phyloP scores from a whole-genome alignment of 1,140 invertebrate genomes.

The Probaryconus sp. region DNA sequence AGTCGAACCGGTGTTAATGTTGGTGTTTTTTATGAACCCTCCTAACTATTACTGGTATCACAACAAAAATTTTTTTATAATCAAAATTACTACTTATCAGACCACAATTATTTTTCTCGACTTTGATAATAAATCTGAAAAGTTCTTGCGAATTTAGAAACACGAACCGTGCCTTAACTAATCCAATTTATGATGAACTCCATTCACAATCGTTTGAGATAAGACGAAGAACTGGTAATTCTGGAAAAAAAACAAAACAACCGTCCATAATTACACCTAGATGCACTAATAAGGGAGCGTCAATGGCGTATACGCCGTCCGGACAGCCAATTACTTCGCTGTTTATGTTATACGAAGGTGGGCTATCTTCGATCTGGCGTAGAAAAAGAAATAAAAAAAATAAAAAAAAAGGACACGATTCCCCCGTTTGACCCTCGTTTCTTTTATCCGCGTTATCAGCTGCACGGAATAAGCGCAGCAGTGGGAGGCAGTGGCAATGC shows the following conservation, averaged over 20 bases:
- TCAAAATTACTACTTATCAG: no score
- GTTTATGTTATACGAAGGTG: conserved; percentile 40
- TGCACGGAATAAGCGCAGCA: conserved; percentile 37
- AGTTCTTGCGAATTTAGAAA: not conserved
- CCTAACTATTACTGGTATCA: no score
- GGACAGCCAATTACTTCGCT: conserved; percentile 45
- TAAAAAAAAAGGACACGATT: conserved; percentile 37
- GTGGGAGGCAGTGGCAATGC: conserved; percentile 30
- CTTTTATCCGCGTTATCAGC: conserved; percentile 46
- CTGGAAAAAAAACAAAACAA: no score
- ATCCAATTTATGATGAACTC: conserved; percentile 7
- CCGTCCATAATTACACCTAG: conserved; percentile 16
- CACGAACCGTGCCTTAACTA: conserved; percentile 1
- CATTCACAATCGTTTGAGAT: no score
- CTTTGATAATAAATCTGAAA: not conserved
- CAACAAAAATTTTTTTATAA: no score
- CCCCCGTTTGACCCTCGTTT: conserved; percentile 30
- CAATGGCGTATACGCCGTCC: conserved; percentile 16
- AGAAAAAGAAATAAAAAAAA: conserved; percentile 18
- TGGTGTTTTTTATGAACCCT: no score
- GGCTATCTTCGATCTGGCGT: conserved; percentile 52
- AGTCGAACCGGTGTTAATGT: conserved; percentile 2
- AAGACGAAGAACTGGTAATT: not conserved
- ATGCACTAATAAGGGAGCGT: conserved; percentile 19
- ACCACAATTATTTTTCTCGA: no score